Conservation (phyloP, 2,888 invertebrate genomes). For the Heteromyza rotundicornis region DNA sequence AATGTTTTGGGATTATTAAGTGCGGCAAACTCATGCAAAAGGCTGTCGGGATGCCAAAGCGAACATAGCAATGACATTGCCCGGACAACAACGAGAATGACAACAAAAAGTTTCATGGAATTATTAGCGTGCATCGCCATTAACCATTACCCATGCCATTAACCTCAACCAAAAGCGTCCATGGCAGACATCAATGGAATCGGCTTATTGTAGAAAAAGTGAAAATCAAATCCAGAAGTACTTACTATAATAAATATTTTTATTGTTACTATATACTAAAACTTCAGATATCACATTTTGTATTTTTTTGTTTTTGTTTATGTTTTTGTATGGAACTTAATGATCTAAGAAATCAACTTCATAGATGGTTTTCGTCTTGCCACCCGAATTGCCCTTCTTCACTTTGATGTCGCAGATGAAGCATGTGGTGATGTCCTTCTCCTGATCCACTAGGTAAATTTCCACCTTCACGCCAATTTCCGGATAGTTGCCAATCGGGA, state of each 20-base stretch:
- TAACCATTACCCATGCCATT: neutral
- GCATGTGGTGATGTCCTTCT: constrained; percentile 44
- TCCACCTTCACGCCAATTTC: constrained; percentile 56
- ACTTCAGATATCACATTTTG: no score
- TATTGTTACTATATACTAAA: no score
- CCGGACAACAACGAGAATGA: constrained; percentile 14
- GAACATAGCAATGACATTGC: neutral
- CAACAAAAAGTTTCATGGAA: constrained; percentile 5
- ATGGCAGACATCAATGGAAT: neutral
- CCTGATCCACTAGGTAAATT: constrained; percentile 52
- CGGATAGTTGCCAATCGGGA: constrained; percentile 56
- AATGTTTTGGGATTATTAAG: constrained; percentile 43
- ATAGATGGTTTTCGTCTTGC: constrained; percentile 13
- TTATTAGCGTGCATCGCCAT: no score
- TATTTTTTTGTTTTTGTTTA: no score
- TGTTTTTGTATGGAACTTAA: no score
- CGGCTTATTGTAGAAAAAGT: constrained; percentile 6
- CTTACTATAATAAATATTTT: no score
- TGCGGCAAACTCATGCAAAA: constrained; percentile 24
- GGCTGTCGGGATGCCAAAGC: neutral
- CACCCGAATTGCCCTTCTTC: constrained; percentile 36
- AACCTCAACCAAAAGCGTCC: neutral
- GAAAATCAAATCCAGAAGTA: neutral
- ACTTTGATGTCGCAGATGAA: constrained; percentile 57
- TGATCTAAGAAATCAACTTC: constrained; percentile 18